Evolutionary conservation across 1,140 invertebrate species (phyloP), one percentile per base, ranked within the genome.

Genomic region (Lepidostoma basale): DNA sequence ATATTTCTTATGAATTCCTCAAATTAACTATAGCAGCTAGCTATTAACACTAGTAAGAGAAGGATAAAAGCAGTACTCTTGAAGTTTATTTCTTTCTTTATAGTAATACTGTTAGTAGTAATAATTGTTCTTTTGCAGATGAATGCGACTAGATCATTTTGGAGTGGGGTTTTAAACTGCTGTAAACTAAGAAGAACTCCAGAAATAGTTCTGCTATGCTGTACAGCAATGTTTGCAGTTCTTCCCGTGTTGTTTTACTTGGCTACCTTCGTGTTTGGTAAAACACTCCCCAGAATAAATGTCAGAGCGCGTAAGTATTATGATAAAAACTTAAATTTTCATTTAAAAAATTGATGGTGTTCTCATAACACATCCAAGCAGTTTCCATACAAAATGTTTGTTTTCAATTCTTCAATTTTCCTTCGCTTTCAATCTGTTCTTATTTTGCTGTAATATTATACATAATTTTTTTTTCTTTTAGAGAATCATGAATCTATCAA

Each of bases 101-200:
- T 45, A 45, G 16, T 8, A 10, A 45, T 9, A n/a, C 18, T 45
- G 10, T 45, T 45, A 16, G 5, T 5, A 9, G 5, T 5, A 8
- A 6, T 45, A 8, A 5, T 9, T n/a, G 14, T 45, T 5, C 39
- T 75, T 72, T 76, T 79, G 23, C 68, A 87, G 85, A 87, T 87
- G 85, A 87, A 87, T 77, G 78, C 77, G 28, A 87, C 85, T 40
- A 78, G 84, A 70, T 78, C 76, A 49, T 81, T 81, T 62, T 87
- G 85, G 85, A 86, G 85, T 70, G 79, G 79, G 69, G 76, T 68
- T 28, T 73, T 82, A 0, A 79, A 83, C 45, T 87, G 85, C 74
- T 86, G 85, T 75, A 80, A 82, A 74, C 76, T 83, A 28, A 75
- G 85, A 52, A 79, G 74, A 72, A 80, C 81, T 65, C 80, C 82